These are phyloP conservation scores for Cynocephalus volans DNA, from an alignment of 2,113 vertebrate species.

Conservation along the genomic window DNA sequence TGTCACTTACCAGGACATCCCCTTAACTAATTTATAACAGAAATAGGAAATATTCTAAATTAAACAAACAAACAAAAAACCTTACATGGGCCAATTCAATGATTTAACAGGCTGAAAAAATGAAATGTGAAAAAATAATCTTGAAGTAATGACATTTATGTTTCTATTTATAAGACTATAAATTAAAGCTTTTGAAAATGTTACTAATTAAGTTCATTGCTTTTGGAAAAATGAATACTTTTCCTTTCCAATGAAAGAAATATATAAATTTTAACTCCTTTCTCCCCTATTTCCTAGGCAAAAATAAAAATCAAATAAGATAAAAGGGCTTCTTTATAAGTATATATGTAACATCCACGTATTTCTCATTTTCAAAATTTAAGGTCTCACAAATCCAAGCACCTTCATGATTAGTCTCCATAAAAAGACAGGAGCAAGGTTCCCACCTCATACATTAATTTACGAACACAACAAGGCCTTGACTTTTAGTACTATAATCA, in stretches of 20 bases:
- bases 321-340: neutral
- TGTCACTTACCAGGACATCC: neutral
- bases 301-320: constrained; percentile 42
- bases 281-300: neutral
- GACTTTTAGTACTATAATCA: neutral
- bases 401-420: neutral
- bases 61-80: neutral
- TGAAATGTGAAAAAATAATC: constrained; percentile 31
- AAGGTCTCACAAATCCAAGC: constrained; percentile 10
- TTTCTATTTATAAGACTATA: constrained; percentile 9
- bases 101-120: neutral
- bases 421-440: neutral
- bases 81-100: constrained; percentile 34
- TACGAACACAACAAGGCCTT: neutral
- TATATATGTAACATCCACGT: neutral
- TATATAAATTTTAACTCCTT: neutral
- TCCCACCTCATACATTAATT: neutral
- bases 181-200: constrained; percentile 57
- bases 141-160: neutral
- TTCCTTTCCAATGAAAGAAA: neutral
- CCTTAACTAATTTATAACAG: neutral
- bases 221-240: constrained; percentile 28
- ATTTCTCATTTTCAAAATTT: constrained; percentile 54
- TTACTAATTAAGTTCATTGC: neutral
- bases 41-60: neutral